These are phyloP conservation scores for Phocoena phocoena DNA, from an alignment of 2,113 vertebrate species.

Conservation along the genomic window DNA sequence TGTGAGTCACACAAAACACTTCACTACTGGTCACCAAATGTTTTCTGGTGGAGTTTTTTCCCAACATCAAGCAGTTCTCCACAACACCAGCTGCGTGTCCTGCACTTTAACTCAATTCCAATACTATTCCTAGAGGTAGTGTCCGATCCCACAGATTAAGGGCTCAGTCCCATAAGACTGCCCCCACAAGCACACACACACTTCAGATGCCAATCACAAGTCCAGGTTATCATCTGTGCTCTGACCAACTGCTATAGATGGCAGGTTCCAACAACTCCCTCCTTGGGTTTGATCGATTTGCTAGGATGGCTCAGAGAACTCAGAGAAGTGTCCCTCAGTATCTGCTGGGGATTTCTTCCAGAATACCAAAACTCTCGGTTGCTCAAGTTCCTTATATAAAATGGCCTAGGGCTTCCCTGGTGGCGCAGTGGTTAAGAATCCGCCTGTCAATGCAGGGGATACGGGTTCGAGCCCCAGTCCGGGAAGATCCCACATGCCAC, in stretches of 20 bases:
- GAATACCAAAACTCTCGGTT: no score
- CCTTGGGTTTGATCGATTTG: neutral
- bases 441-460: no score
- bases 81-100: neutral
- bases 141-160: neutral
- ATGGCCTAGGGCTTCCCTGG: no score
- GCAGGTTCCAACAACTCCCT: neutral
- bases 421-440: no score
- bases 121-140: neutral
- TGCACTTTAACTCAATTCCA: neutral
- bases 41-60: neutral
- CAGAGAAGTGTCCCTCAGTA: neutral
- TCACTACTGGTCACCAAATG: neutral
- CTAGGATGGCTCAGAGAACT: neutral
- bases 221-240: neutral
- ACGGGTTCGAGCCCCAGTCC: no score
- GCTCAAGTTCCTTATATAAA: no score
- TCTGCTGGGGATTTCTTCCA: no score
- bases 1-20: neutral
- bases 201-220: neutral
- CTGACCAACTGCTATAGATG: neutral
- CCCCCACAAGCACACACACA: neutral
- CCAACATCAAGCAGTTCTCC: neutral
- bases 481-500: no score
- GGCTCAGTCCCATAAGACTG: neutral